Base-by-base conservation (phyloP, 2,888 invertebrate genomes). In the Eristalis arbustorum region DNA sequence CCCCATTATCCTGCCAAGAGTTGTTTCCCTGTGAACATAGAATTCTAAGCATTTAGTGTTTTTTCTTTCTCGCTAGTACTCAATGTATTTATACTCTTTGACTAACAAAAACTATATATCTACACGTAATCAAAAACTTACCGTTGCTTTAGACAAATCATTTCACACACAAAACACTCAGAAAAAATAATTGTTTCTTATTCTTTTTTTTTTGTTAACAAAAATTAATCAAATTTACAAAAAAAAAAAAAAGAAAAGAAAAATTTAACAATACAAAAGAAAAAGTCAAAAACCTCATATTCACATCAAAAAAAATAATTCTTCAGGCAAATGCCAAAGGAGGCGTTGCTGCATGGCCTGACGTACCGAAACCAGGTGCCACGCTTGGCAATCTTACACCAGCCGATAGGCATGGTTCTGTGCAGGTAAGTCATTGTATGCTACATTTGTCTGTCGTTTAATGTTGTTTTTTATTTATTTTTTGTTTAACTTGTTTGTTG, bases 361-460 rank as follows among this genome's bases (percentile, higher is more conserved):
- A 97, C 93, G 96, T 96, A 91, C 96, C 96, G 91, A 97, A 97
- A 91, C 95, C 96, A 92, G 96, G 96, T 91, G 94, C 94, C 91
- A 95, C 95, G 90, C 94, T 97, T 90, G 97, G 96, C 92, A 97
- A 97, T 93, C 95, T 98, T 92, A 98, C 98, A 90, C 97, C 98
- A 90, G 98, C 98, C 90, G 98, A 98, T 94, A 95, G 98, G 94
- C 98, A 98, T 93, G 98, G 98, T 93, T 98, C 98, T 92, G 98
- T 98, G 91, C 98, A 98, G 96, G 97, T 97, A 94, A 92, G 94
- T 94, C 82, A 80, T 84, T 89, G 85, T 76, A 77, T 93, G 84
- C 49, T 8, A 49, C 77, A 75, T 83, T 80, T 80, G 83, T 88
- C 34, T 81, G 67, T 85, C 40, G 23, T 63, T 71, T 67, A 22